Percentiles rank a stretch among this genome's conserved stretches.
phyloP scores from a whole-genome alignment of 1,140 invertebrate genomes.

The Centruroides vittatus region DNA sequence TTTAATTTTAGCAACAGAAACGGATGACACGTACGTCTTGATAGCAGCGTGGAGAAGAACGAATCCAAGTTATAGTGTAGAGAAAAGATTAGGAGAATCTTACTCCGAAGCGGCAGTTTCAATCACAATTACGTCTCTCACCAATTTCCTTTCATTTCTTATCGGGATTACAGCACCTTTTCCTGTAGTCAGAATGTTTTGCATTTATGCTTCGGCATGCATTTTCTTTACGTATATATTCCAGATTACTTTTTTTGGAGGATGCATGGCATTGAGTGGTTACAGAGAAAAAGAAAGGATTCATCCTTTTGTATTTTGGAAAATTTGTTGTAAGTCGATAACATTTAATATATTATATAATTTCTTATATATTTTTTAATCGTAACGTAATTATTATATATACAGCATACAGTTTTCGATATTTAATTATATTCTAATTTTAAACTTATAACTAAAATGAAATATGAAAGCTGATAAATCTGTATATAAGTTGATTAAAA shows the following conservation, averaged over 20 bases:
- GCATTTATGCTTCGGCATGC: slow-evolving; percentile 83
- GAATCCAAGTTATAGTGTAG: slow-evolving; percentile 56
- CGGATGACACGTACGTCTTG: slow-evolving; percentile 94
- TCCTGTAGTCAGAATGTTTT: slow-evolving; percentile 87
- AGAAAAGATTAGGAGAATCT: slow-evolving; percentile 68
- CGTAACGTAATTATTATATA: too few species aligned
- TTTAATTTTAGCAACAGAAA: slow-evolving; percentile 63
- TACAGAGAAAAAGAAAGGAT: slow-evolving; percentile 68
- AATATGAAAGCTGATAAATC: too few species aligned
- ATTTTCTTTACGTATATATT: slow-evolving; percentile 85
- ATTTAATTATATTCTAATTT: too few species aligned
- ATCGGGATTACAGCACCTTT: slow-evolving; percentile 90
- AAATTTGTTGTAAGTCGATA: too few species aligned
- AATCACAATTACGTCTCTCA: slow-evolving; percentile 95
- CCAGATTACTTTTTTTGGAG: slow-evolving; percentile 87
- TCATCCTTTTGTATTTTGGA: slow-evolving; percentile 39
- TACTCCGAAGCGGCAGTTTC: slow-evolving; percentile 89
- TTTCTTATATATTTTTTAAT: too few species aligned
- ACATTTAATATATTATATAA: too few species aligned
- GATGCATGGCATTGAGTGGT: slow-evolving; percentile 74
- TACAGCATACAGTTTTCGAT: too few species aligned
- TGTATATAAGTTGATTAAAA: too few species aligned
- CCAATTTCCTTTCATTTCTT: slow-evolving; percentile 89
- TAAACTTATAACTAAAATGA: too few species aligned
- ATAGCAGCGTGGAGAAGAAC: slow-evolving; percentile 81